Evolutionary conservation across 2,113 vertebrate genomes (phyloP).

Genomic region (Pygoscelis adeliae): DNA sequence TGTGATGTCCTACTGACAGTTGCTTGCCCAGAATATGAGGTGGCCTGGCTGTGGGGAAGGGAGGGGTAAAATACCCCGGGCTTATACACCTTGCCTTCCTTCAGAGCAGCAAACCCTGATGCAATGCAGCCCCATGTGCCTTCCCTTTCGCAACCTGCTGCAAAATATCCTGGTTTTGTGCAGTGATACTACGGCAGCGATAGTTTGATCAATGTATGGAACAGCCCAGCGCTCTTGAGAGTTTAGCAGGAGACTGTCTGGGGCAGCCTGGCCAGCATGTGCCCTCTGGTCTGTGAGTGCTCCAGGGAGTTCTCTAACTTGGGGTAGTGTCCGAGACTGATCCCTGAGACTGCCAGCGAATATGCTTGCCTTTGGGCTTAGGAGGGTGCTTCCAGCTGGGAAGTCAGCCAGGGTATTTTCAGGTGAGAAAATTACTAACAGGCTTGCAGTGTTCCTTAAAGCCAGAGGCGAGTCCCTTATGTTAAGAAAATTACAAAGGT

Average conservation of each 20-base stretch:
- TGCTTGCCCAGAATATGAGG: neutral
- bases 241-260: neutral
- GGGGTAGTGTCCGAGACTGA: neutral
- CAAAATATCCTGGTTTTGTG: neutral
- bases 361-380: neutral
- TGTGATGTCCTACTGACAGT: neutral
- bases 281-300: neutral
- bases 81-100: neutral
- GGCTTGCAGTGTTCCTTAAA: neutral
- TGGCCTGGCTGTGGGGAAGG: neutral
- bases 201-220: neutral
- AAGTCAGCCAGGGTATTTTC: neutral
- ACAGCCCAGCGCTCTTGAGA: neutral
- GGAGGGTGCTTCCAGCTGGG: neutral
- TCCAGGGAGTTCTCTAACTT: neutral
- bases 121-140: neutral
- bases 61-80: neutral
- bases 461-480: neutral
- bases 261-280: neutral
- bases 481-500: neutral
- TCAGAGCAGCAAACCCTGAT: neutral
- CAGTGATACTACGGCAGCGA: accelerated
- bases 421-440: neutral
- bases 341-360: neutral
- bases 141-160: neutral